A percentile compares a stretch with the other conserved stretches of the same genome.
Conservation (phyloP, 2,797 vertebrate genomes). For the Myotis findleyi region DNA sequence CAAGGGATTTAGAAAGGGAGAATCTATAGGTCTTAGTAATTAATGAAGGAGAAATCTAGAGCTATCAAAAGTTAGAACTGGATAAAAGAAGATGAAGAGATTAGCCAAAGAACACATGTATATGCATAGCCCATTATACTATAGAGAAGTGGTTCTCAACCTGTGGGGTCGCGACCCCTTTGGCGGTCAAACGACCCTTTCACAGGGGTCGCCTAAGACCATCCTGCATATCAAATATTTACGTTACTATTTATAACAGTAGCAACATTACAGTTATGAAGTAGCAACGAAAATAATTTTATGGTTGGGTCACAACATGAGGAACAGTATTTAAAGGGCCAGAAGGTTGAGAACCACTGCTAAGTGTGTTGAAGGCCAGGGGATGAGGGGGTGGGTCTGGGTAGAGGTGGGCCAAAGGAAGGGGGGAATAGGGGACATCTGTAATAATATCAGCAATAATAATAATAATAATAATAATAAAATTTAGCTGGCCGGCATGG, state of each 20-base stretch:
- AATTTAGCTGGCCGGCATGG: no score
- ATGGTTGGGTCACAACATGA: no score
- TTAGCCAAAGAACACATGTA: neutral
- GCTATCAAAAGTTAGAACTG: neutral
- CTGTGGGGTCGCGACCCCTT: no score
- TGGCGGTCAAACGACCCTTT: no score
- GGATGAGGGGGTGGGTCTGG: neutral
- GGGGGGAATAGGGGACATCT: neutral
- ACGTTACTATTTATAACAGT: no score
- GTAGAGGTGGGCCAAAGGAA: neutral
- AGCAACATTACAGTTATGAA: no score
- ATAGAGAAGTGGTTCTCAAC: no score
- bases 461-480: neutral
- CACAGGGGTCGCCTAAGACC: no score
- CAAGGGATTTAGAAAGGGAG: neutral
- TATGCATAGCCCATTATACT: neutral
- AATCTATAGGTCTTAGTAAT: neutral
- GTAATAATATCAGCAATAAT: neutral
- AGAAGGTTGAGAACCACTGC: no score
- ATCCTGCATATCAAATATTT: no score
- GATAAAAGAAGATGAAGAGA: neutral
- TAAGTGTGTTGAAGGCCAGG: neutral
- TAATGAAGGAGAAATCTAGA: neutral
- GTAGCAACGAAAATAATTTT: no score
- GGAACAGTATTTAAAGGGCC: no score